Percentiles rank a stretch among this genome's conserved stretches.
Conservation (phyloP, 2,797 vertebrate genomes). For the Heteromormyrus szaboi region DNA sequence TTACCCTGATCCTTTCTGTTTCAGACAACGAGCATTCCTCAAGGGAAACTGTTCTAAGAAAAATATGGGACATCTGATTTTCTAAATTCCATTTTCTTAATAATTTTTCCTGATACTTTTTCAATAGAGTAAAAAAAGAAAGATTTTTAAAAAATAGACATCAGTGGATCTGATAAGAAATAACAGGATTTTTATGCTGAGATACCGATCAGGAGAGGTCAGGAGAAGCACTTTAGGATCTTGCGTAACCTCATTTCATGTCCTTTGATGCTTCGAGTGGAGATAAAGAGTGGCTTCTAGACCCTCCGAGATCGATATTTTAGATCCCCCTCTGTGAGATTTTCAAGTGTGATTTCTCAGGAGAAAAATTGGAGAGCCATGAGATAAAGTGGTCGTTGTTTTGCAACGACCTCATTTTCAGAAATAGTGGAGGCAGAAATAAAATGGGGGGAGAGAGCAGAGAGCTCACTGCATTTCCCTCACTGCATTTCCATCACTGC, state of each 20-base stretch:
- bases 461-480: neutral
- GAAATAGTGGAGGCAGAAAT: neutral
- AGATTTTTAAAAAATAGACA: neutral
- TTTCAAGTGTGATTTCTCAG: neutral
- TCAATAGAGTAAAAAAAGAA: neutral
- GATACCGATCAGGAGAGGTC: neutral
- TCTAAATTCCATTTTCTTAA: neutral
- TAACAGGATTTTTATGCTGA: neutral
- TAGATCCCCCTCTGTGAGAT: constrained; percentile 2
- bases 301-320: neutral
- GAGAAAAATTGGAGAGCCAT: neutral
- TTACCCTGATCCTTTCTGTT: neutral
- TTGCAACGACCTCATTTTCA: neutral
- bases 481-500: neutral
- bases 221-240: neutral
- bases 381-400: neutral
- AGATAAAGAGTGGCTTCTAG: neutral
- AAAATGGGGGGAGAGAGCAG: neutral
- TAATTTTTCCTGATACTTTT: neutral
- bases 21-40: neutral
- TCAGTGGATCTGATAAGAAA: neutral
- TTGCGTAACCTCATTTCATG: neutral
- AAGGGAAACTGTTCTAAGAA: neutral
- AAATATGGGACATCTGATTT: neutral
- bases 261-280: neutral